A percentile compares a stretch with the other conserved stretches of the same genome.
Conservation (phyloP, 1,140 invertebrate species). For the Uloborus diversus region DNA sequence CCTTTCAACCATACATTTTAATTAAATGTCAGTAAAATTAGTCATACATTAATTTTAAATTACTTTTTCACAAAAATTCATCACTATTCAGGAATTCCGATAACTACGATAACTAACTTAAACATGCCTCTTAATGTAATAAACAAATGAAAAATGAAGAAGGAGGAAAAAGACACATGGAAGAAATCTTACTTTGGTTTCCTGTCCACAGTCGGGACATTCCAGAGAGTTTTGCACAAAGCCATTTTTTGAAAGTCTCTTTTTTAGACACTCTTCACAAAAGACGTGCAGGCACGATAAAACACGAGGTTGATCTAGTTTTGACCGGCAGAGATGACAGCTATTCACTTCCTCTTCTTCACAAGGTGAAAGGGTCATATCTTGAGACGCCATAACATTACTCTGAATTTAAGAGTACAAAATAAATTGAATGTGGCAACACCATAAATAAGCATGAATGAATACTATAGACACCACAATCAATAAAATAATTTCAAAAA, state of each 20-base stretch:
- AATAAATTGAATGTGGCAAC: neutral
- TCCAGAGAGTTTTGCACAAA: slow-evolving; percentile 59
- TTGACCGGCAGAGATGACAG: slow-evolving; percentile 71
- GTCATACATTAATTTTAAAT: no score
- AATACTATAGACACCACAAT: no score
- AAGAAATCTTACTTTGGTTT: slow-evolving; percentile 73
- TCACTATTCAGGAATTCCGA: no score
- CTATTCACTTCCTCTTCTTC: slow-evolving; percentile 59
- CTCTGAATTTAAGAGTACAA: neutral
- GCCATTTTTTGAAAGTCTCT: slow-evolving; percentile 73
- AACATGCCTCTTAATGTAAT: no score
- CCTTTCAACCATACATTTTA: no score
- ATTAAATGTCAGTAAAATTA: no score
- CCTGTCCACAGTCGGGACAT: slow-evolving; percentile 85
- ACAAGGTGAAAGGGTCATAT: slow-evolving; percentile 45
- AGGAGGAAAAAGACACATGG: no score
- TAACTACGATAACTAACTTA: no score
- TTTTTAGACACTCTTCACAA: slow-evolving; percentile 87
- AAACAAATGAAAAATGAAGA: no score
- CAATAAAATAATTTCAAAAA: no score
- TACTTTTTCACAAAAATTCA: no score
- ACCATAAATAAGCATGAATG: no score
- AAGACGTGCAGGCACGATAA: slow-evolving; percentile 92
- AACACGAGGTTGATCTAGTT: slow-evolving; percentile 81
- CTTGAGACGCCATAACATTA: slow-evolving; percentile 56